Evolutionary conservation across 2,888 invertebrate species (phyloP).

Genomic region (Syrista parreyssii): DNA sequence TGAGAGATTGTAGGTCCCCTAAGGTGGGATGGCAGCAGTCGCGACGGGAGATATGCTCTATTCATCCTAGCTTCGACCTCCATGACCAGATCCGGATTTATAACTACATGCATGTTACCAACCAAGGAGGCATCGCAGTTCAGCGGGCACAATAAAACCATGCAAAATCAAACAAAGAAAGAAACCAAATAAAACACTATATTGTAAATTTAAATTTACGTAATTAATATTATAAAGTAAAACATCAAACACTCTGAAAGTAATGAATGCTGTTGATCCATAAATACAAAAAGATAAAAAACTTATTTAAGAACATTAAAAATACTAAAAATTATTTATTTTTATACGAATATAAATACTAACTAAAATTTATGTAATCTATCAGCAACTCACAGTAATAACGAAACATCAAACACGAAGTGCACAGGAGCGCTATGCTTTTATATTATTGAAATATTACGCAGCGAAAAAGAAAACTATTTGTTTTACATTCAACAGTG

Average conservation of each 20-base stretch:
- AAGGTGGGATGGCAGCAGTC: constrained; percentile 69
- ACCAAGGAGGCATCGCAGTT: constrained; percentile 58
- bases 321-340: not conserved
- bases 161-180: constrained; percentile 60
- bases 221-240: not conserved
- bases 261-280: not conserved
- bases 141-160: constrained; percentile 63
- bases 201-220: constrained; percentile 4
- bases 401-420: not conserved
- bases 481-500: not conserved
- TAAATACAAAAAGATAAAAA: not conserved
- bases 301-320: not conserved
- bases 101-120: constrained; percentile 73
- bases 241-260: not conserved
- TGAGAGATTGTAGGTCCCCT: constrained; percentile 56
- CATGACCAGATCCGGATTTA: constrained; percentile 88
- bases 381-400: not conserved
- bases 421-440: not conserved
- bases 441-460: not conserved
- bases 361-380: not conserved
- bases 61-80: constrained; percentile 92
- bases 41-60: constrained; percentile 75
- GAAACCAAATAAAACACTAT: constrained; percentile 48
- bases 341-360: not conserved
- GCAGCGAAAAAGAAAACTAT: not conserved